Conservation (phyloP, 2,888 invertebrate genomes). For the Notodonta dromedarius region DNA sequence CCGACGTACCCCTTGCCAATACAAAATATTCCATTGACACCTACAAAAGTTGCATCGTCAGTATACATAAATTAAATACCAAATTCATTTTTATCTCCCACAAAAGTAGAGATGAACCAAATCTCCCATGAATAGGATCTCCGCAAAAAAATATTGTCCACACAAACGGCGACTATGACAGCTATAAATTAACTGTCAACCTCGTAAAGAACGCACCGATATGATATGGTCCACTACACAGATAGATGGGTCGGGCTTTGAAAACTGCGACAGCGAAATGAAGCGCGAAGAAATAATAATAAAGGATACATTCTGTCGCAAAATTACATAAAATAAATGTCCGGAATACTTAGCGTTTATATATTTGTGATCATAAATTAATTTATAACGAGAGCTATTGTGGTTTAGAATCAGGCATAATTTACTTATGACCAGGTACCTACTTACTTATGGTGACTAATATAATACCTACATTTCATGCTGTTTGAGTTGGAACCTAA, state of each 20-base stretch:
- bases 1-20: not conserved
- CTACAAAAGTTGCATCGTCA: not conserved
- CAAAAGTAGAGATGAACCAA: conserved; percentile 29
- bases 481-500: too few species aligned
- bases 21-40: conserved; percentile 5
- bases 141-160: conserved; percentile 63
- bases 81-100: conserved; percentile 3
- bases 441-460: too few species aligned
- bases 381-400: too few species aligned
- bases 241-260: conserved; percentile 22
- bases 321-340: too few species aligned
- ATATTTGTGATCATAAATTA: too few species aligned
- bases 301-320: too few species aligned
- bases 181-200: conserved; percentile 66
- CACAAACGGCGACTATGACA: conserved; percentile 45
- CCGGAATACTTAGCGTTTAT: too few species aligned
- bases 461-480: too few species aligned
- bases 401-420: too few species aligned
- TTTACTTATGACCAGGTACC: too few species aligned
- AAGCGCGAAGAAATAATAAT: not conserved
- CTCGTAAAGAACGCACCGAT: conserved; percentile 52
- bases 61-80: not conserved
- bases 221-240: conserved; percentile 35
- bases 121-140: conserved; percentile 26
- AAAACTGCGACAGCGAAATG: conserved; percentile 8